Evolutionary conservation across 2,113 vertebrate species (phyloP).

Genomic region (Garra rufa): DNA sequence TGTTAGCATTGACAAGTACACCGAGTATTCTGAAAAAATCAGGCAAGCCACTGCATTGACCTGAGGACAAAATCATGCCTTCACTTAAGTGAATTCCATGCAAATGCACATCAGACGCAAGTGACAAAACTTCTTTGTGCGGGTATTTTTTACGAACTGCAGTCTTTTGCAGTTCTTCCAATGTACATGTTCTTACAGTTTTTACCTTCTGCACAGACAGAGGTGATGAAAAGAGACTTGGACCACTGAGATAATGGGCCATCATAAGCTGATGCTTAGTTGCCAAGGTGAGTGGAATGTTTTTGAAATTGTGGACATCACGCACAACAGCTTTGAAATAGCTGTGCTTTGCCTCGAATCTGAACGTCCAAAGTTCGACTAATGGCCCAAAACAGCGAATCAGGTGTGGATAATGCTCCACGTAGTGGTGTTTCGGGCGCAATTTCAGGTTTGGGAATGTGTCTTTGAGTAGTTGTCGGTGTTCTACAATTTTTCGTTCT

Average conservation of each 20-base stretch:
- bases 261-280: constrained; percentile 10
- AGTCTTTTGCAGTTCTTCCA: not conserved
- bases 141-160: constrained; percentile 13
- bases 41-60: constrained; percentile 10
- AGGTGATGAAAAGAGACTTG: not conserved
- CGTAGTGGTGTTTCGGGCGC: not conserved
- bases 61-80: constrained; percentile 33
- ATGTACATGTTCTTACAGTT: constrained; percentile 7
- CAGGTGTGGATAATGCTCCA: not conserved
- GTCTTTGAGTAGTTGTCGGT: not conserved
- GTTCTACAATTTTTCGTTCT: not conserved
- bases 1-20: constrained; percentile 30
- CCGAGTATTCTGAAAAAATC: constrained; percentile 27
- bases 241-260: constrained; percentile 16
- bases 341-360: not conserved
- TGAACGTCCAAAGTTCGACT: not conserved
- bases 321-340: not conserved
- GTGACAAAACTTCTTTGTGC: not conserved
- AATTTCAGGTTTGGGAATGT: not conserved
- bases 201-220: constrained; percentile 29
- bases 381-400: not conserved
- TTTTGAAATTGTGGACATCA: not conserved
- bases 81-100: constrained; percentile 28
- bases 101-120: constrained; percentile 6
- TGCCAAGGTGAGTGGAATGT: not conserved